Conservation (phyloP, 2,888 invertebrate genomes). For the Diarsia brunnea region DNA sequence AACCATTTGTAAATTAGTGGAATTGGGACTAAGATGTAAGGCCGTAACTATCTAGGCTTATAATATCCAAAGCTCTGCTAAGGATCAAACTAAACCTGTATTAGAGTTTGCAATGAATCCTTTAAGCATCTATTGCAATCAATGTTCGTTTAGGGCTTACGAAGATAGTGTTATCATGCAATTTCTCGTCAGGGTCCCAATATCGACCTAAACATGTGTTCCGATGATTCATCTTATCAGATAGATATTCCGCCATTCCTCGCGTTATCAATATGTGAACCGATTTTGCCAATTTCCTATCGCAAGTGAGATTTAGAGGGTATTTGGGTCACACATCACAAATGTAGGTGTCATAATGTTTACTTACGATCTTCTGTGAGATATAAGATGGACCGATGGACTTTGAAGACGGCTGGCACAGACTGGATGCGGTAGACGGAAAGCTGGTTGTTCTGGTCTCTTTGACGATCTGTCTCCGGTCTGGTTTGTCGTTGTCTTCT, state of each 20-base stretch:
- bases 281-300: neutral
- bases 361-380: neutral
- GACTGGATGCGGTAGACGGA: neutral
- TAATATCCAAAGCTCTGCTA: neutral
- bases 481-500: neutral
- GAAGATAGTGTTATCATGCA: constrained; percentile 40
- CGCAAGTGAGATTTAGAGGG: constrained; percentile 11
- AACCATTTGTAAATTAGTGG: neutral
- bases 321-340: constrained; percentile 24
- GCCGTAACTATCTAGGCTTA: neutral
- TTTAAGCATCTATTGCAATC: neutral
- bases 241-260: constrained; percentile 14
- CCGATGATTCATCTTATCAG: constrained; percentile 29
- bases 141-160: neutral
- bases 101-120: neutral
- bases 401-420: neutral
- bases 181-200: constrained; percentile 25
- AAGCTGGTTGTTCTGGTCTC: neutral
- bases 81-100: neutral
- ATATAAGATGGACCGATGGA: neutral
- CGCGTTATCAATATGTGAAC: constrained; percentile 11
- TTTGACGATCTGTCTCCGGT: neutral
- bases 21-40: neutral
- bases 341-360: neutral
- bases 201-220: constrained; percentile 49